These are phyloP conservation scores for Alfaro cultratus DNA, from an alignment of 2,797 vertebrate genomes.

Conservation along the genomic window DNA sequence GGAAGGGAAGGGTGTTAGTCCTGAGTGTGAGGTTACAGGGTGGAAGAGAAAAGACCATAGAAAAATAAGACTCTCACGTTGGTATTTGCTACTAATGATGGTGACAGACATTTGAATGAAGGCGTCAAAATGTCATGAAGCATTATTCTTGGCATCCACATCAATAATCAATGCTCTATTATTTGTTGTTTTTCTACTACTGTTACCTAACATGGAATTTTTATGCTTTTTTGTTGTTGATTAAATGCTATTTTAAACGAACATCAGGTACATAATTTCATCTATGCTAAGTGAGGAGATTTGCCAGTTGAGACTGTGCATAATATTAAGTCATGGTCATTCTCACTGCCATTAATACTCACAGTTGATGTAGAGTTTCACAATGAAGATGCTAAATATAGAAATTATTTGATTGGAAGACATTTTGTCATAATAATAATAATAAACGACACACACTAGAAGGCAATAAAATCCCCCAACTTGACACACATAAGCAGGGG, in stretches of 20 bases:
- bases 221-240: too few species aligned
- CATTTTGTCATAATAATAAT: not conserved
- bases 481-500: too few species aligned
- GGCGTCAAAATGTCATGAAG: not conserved
- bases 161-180: conserved; percentile 27
- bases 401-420: not conserved
- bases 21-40: not conserved
- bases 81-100: conserved; percentile 41
- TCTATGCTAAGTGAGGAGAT: not conserved
- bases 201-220: not conserved
- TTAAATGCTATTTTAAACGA: not conserved
- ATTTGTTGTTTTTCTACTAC: conserved; percentile 10
- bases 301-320: not conserved
- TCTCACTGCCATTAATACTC: not conserved
- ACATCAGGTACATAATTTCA: not conserved
- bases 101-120: conserved; percentile 1
- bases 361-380: not conserved
- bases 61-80: conserved; percentile 20
- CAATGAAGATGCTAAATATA: not conserved
- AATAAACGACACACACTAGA: too few species aligned
- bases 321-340: not conserved
- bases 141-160: not conserved
- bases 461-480: not conserved
- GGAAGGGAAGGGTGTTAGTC: conserved; percentile 49
- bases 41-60: conserved; percentile 25